A percentile compares a stretch with the other conserved stretches of the same genome.
Conservation (phyloP, 2,888 invertebrate species). For the Lymantria monacha region DNA sequence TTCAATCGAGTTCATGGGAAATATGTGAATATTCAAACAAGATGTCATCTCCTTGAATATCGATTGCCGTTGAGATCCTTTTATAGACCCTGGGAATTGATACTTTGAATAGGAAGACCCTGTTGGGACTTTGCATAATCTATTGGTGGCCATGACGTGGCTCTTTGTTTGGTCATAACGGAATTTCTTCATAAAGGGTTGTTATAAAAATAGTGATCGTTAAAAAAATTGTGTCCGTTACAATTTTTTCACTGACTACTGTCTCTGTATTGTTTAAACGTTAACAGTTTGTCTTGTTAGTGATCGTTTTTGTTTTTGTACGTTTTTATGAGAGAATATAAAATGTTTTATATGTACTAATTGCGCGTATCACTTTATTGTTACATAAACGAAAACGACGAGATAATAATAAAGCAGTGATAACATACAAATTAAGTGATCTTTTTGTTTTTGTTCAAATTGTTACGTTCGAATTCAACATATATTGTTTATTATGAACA, state of each 20-base stretch:
- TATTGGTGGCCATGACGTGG: conserved; percentile 59
- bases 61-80: conserved; percentile 75
- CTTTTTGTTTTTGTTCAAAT: conserved; percentile 19
- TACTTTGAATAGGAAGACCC: conserved; percentile 77
- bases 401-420: conserved; percentile 35
- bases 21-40: conserved; percentile 81
- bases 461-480: conserved; percentile 20
- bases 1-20: conserved; percentile 69
- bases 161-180: conserved; percentile 68
- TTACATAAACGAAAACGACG: conserved; percentile 34
- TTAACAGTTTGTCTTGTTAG: conserved; percentile 28
- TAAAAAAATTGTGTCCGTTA: conserved; percentile 59
- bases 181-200: conserved; percentile 68
- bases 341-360: conserved; percentile 53
- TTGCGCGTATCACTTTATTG: conserved; percentile 29
- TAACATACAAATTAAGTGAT: conserved; percentile 27
- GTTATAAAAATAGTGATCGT: conserved; percentile 57
- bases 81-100: conserved; percentile 77
- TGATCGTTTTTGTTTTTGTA: conserved; percentile 20
- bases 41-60: conserved; percentile 82
- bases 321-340: conserved; percentile 30
- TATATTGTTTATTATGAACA: conserved; percentile 27
- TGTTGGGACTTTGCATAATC: conserved; percentile 77
- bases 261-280: conserved; percentile 49
- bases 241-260: conserved; percentile 59